Percentiles rank a stretch among this genome's conserved stretches.
phyloP scores from a whole-genome alignment of 2,113 vertebrate genomes.

The Oxyruncus cristatus region DNA sequence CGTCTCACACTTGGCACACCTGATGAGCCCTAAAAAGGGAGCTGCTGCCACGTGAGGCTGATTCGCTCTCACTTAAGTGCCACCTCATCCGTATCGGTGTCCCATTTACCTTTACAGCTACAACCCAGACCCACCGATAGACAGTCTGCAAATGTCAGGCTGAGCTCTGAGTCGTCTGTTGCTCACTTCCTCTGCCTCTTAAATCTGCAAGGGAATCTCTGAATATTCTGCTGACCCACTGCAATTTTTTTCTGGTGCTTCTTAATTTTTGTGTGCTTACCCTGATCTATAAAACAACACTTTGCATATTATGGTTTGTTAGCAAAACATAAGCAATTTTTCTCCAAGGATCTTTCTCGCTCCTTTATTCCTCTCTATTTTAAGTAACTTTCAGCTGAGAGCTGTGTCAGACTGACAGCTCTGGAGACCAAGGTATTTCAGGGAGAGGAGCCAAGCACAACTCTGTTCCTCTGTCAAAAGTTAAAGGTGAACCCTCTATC shows the following conservation, averaged over 20 bases:
- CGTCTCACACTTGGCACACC: not conserved
- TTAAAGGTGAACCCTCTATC: not conserved
- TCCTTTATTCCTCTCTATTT: not conserved
- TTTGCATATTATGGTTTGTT: not conserved
- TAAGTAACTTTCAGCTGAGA: not conserved
- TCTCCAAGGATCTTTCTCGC: not conserved
- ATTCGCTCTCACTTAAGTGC: not conserved
- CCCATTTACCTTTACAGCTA: constrained; percentile 17
- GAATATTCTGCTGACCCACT: constrained; percentile 3
- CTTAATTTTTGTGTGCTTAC: not conserved
- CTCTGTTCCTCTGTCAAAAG: not conserved
- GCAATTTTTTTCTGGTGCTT: not conserved
- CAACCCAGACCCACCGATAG: not conserved
- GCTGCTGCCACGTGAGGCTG: not conserved
- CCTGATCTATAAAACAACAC: not conserved
- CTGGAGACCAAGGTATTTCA: not conserved
- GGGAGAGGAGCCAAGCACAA: not conserved
- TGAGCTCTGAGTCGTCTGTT: not conserved
- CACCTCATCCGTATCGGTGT: not conserved
- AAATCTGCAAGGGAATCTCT: not conserved
- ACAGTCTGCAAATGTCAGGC: not conserved
- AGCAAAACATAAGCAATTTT: not conserved
- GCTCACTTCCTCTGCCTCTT: not conserved
- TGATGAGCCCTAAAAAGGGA: not conserved
- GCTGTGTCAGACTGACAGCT: not conserved